These are phyloP conservation scores for Anas platyrhynchos DNA, from an alignment of 2,113 vertebrate genomes.

Conservation along the genomic window DNA sequence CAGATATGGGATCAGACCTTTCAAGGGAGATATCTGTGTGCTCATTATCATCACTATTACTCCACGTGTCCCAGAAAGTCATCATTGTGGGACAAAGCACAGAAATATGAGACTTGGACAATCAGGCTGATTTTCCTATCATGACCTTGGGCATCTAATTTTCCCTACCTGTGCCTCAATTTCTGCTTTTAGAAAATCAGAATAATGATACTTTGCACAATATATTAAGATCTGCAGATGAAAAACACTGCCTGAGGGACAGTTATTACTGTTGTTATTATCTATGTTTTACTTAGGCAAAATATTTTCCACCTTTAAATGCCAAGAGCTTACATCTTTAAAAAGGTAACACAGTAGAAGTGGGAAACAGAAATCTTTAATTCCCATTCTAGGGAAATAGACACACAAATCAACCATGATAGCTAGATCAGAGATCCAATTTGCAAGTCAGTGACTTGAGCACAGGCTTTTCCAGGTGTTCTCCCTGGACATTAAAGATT, in stretches of 20 bases:
- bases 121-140: background rate
- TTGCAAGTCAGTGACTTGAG: background rate
- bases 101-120: background rate
- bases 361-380: background rate
- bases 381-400: background rate
- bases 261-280: background rate
- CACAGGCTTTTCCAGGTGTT: constrained; percentile 31
- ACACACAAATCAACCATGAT: background rate
- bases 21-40: constrained; percentile 9
- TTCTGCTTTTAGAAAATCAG: constrained; percentile 26
- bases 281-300: background rate
- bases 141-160: constrained; percentile 5
- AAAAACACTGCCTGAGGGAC: background rate
- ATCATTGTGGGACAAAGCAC: background rate
- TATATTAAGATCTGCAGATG: background rate
- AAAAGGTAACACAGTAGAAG: background rate
- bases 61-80: background rate
- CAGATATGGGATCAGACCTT: constrained; percentile 36
- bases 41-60: constrained; percentile 28
- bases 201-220: background rate
- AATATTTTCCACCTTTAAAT: background rate
- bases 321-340: background rate
- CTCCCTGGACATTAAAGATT: constrained; percentile 28
- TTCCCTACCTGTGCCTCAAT: constrained; percentile 15
- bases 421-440: background rate